Evolutionary conservation across 1,140 invertebrate species (phyloP).

Genomic region (Hylyphantes graminicola): DNA sequence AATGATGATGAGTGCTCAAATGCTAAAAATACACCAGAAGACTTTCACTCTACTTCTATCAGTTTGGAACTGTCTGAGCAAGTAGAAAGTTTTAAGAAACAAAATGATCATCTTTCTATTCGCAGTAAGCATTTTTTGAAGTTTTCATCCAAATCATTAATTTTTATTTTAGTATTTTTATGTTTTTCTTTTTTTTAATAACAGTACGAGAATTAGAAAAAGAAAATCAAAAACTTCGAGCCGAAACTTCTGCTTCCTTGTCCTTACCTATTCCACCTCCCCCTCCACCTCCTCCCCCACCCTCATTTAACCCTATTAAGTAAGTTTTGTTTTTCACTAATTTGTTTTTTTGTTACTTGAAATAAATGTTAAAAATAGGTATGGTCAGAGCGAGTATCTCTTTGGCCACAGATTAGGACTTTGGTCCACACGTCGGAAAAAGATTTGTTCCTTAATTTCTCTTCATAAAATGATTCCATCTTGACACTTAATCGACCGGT

Average conservation of each 20-base stretch:
- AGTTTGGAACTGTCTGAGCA: background rate
- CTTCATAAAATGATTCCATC: no score
- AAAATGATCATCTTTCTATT: background rate
- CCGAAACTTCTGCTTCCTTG: constrained; percentile 3
- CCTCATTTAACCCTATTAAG: constrained; percentile 49
- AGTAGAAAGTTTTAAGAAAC: background rate
- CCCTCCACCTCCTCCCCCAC: constrained; percentile 36
- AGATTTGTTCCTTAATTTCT: no score
- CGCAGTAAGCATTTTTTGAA: constrained; percentile 3
- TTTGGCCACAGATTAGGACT: no score
- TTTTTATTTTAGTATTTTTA: background rate
- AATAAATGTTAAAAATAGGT: background rate
- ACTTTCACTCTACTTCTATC: no score
- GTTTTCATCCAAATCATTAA: background rate
- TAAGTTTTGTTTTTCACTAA: background rate
- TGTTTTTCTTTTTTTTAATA: background rate
- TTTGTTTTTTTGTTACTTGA: background rate
- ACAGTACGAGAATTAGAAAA: constrained; percentile 35
- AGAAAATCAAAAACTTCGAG: constrained; percentile 4
- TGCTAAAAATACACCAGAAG: no score
- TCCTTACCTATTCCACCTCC: constrained; percentile 33
- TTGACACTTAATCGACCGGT: no score
- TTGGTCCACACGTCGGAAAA: no score
- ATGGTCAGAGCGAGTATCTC: no score
- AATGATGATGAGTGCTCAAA: no score